Percentiles rank a stretch among this genome's conserved stretches.
Conservation (phyloP, 2,113 vertebrate genomes). For the Ciconia boyciana region DNA sequence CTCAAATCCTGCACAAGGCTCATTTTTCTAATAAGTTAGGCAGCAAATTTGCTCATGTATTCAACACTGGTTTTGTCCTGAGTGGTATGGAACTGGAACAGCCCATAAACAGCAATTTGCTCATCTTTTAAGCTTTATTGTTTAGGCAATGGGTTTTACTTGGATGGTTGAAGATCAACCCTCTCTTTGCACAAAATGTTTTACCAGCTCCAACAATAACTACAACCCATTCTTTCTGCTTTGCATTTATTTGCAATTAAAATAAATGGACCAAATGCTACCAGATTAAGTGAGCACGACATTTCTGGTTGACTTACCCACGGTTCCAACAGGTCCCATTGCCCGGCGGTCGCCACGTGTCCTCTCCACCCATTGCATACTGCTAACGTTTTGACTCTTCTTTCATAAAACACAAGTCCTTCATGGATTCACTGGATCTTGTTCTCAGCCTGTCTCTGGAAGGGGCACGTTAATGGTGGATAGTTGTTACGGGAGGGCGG, state of each 20-base stretch:
- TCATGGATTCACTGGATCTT: not conserved
- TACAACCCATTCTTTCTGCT: not conserved
- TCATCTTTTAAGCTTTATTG: slow-evolving; percentile 45
- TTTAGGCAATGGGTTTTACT: slow-evolving; percentile 29
- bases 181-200: not conserved
- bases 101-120: slow-evolving; percentile 32
- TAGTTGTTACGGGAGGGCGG: not conserved
- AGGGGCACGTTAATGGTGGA: not conserved
- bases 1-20: not conserved
- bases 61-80: not conserved
- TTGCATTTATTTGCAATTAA: slow-evolving; percentile 52
- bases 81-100: not conserved
- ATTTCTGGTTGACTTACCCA: not conserved
- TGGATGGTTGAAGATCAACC: not conserved
- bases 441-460: not conserved
- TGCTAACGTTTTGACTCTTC: not conserved
- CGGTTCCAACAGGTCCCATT: not conserved
- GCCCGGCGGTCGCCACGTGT: accelerated
- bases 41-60: not conserved
- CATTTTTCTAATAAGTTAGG: slow-evolving; percentile 3
- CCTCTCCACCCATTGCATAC: accelerated
- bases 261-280: slow-evolving; percentile 45
- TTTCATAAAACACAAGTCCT: not conserved
- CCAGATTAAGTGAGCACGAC: not conserved
- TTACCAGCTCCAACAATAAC: slow-evolving; percentile 16